These are phyloP conservation scores for Mugil cephalus DNA, from an alignment of 2,113 vertebrate genomes.

Conservation along the genomic window DNA sequence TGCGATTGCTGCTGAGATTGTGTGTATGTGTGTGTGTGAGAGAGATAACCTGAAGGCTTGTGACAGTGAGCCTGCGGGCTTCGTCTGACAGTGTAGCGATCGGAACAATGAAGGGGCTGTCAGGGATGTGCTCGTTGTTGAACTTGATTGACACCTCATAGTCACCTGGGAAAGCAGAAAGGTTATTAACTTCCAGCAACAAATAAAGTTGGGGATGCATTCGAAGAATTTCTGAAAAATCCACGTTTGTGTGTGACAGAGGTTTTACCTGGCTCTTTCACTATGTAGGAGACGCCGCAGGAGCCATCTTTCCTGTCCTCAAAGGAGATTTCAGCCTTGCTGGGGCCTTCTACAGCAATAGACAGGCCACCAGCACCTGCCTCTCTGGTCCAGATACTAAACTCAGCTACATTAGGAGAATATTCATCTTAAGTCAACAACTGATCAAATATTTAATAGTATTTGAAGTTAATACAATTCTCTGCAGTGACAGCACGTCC, in stretches of 20 bases:
- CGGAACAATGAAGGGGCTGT: slow-evolving; percentile 96
- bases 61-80: slow-evolving; percentile 92
- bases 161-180: slow-evolving; percentile 85
- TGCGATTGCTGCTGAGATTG: slow-evolving; percentile 5
- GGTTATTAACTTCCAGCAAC: slow-evolving; percentile 55
- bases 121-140: slow-evolving; percentile 97
- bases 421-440: neutral
- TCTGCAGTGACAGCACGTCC: too few species aligned
- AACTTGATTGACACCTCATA: slow-evolving; percentile 99
- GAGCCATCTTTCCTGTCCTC: slow-evolving; percentile 95
- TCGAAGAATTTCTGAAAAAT: slow-evolving; percentile 7
- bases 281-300: slow-evolving; percentile 92
- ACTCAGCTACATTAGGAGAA: slow-evolving; percentile 84
- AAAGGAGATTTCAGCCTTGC: slow-evolving; percentile 94
- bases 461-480: neutral
- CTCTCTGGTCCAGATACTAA: slow-evolving; percentile 95
- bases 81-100: slow-evolving; percentile 95
- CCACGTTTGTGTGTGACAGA: neutral
- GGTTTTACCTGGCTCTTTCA: slow-evolving; percentile 90
- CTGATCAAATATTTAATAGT: neutral
- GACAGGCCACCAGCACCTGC: slow-evolving; percentile 94
- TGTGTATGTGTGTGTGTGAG: slow-evolving; percentile 1
- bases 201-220: slow-evolving; percentile 33
- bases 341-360: slow-evolving; percentile 93
- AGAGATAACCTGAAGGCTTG: slow-evolving; percentile 91